Percentiles rank a stretch among this genome's conserved stretches.
Conservation (phyloP, 2,113 vertebrate species). For the Grammomys dolichurus region DNA sequence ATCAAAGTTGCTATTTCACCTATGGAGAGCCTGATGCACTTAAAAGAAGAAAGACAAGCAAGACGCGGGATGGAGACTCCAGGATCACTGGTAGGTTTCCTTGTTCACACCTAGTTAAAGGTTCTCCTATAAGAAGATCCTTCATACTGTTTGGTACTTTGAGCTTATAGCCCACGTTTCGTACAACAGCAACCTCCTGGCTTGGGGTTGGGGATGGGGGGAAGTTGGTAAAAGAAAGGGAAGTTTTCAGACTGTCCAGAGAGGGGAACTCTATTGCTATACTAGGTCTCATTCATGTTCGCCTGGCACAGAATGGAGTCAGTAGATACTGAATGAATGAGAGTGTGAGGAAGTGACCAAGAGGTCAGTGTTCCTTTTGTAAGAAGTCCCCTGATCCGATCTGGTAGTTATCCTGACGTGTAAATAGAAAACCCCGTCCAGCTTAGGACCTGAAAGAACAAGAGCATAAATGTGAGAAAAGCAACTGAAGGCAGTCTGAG, state of each 20-base stretch:
- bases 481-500: conserved; percentile 13
- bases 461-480: conserved; percentile 41
- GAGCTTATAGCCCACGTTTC: not conserved
- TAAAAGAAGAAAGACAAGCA: conserved; percentile 89
- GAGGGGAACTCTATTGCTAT: not conserved
- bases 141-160: not conserved
- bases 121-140: not conserved
- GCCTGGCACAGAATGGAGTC: not conserved
- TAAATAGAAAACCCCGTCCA: conserved; percentile 32
- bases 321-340: not conserved
- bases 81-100: conserved; percentile 56
- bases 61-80: conserved; percentile 67
- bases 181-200: not conserved
- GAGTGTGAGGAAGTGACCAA: not conserved
- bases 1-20: conserved; percentile 96
- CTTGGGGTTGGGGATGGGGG: not conserved
- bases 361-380: not conserved
- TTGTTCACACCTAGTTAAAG: rapidly evolving
- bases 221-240: not conserved
- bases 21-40: conserved; percentile 87
- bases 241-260: conserved; percentile 4
- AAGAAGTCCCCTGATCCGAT: not conserved
- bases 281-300: not conserved
- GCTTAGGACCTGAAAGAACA: not conserved
- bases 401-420: conserved; percentile 30